Percentiles rank a stretch among this genome's conserved stretches.
Conservation (phyloP, 2,113 vertebrate species). For the Nothoprocta perdicaria region DNA sequence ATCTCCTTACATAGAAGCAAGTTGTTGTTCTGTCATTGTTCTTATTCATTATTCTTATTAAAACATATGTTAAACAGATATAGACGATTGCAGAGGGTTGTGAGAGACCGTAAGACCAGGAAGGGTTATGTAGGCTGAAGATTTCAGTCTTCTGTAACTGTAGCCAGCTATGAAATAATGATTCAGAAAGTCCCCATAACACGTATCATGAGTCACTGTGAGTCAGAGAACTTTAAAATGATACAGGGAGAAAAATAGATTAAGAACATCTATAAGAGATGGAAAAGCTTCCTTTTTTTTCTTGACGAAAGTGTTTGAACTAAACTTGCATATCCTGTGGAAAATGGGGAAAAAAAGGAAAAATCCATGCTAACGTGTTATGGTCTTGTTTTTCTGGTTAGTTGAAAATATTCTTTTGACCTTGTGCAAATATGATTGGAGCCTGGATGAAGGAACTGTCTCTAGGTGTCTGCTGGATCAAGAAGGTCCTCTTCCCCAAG, state of each 20-base stretch:
- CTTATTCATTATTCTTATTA: neutral
- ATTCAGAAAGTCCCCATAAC: neutral
- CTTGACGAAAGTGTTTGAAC: neutral
- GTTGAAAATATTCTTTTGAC: neutral
- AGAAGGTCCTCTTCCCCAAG: neutral
- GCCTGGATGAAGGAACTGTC: neutral
- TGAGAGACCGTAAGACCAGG: neutral
- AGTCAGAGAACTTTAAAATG: neutral
- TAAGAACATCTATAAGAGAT: neutral
- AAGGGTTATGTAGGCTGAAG: neutral
- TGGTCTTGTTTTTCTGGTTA: neutral
- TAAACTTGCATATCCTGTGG: neutral
- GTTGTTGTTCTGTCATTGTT: too few species aligned
- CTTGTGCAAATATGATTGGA: neutral
- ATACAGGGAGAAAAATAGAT: neutral
- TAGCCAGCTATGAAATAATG: neutral
- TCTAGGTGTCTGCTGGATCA: neutral
- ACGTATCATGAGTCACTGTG: neutral
- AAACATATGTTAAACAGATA: neutral
- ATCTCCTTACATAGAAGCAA: neutral
- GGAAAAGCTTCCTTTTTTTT: neutral
- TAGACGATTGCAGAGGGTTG: neutral
- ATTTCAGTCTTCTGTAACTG: neutral
- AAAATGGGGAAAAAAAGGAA: neutral
- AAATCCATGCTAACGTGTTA: neutral